Conservation (phyloP, 2,797 vertebrate species). For the Podarcis lilfordi region DNA sequence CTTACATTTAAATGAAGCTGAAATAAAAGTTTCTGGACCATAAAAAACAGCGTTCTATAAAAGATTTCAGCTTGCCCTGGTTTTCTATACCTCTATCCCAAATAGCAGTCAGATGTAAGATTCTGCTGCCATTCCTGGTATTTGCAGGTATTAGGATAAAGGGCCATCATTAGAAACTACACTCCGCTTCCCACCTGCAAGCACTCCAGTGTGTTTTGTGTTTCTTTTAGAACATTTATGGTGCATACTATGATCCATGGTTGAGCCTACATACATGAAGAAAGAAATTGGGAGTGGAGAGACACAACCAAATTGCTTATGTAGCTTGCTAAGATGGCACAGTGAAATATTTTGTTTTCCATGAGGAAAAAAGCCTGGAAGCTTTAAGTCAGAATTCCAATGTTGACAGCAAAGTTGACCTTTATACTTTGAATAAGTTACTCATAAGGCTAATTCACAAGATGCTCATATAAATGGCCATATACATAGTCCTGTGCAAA, state of each 20-base stretch:
- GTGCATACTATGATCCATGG: not conserved
- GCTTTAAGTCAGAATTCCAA: not conserved
- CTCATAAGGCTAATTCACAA: not conserved
- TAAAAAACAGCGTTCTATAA: not conserved
- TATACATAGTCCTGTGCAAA: not conserved
- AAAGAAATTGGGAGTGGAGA: not conserved
- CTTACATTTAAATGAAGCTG: conserved; percentile 21
- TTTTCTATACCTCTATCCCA: not conserved
- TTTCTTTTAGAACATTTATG: conserved; percentile 14
- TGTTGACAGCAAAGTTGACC: not conserved
- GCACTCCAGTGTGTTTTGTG: not conserved
- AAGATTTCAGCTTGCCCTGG: not conserved
- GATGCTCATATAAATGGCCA: not conserved
- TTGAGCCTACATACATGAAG: not conserved
- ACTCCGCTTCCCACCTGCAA: not conserved
- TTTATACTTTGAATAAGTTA: not conserved
- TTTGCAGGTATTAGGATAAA: not conserved
- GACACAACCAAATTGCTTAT: conserved; percentile 10
- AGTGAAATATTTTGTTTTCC: not conserved
- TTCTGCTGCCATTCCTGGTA: conserved; percentile 3
- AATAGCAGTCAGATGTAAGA: conserved; percentile 18
- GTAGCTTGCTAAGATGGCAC: not conserved
- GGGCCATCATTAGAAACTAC: not conserved
- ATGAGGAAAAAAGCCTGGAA: not conserved
- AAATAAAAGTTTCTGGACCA: conserved; percentile 9